Conservation (phyloP, 2,113 vertebrate species). For the Hippolais icterina region DNA sequence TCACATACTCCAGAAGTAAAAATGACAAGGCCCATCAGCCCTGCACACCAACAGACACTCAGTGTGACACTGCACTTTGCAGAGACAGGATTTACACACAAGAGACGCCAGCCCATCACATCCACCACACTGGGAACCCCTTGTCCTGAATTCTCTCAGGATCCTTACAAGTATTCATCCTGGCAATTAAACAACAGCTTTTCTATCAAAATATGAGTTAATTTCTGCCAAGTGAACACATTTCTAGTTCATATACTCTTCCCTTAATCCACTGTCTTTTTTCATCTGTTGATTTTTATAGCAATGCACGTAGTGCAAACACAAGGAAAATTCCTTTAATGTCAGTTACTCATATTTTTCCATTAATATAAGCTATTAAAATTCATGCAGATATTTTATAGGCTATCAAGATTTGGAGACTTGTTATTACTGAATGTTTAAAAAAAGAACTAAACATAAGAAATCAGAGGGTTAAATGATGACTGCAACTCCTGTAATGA, state of each 20-base stretch:
- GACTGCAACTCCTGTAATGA: slow-evolving; percentile 85
- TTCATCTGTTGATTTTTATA: slow-evolving; percentile 70
- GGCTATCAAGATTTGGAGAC: slow-evolving; percentile 75
- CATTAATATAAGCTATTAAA: slow-evolving; percentile 80
- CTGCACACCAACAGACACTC: neutral
- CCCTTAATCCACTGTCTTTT: slow-evolving; percentile 67
- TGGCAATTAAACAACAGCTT: neutral
- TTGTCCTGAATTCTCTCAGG: neutral
- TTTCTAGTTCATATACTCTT: slow-evolving; percentile 5
- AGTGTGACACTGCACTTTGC: neutral
- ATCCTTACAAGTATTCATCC: neutral
- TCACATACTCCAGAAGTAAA: neutral
- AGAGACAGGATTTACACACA: neutral
- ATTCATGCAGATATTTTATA: slow-evolving; percentile 81
- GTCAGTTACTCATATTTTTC: slow-evolving; percentile 81
- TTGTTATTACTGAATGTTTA: slow-evolving; percentile 77
- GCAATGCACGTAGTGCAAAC: slow-evolving; percentile 59
- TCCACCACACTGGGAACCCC: neutral
- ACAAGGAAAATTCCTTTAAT: slow-evolving; percentile 78
- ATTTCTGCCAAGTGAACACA: neutral
- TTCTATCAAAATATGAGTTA: neutral
- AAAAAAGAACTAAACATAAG: slow-evolving; percentile 80
- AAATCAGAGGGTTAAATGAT: slow-evolving; percentile 85
- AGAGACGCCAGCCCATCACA: neutral
- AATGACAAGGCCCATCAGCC: too few species aligned